These are phyloP conservation scores for Drosophila takahashii DNA, from an alignment of 1,140 invertebrate species.

Conservation along the genomic window DNA sequence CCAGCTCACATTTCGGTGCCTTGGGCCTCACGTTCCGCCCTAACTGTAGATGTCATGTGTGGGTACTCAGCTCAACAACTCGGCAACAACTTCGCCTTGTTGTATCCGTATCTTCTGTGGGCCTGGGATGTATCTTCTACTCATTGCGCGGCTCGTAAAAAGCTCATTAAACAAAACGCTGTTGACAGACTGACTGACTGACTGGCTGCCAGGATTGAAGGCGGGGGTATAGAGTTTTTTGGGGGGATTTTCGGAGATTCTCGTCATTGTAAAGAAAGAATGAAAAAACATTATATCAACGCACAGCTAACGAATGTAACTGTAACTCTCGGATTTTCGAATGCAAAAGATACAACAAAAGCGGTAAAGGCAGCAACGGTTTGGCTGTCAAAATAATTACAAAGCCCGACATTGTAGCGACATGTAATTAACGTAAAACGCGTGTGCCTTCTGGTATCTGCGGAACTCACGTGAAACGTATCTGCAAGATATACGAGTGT, in stretches of 20 bases:
- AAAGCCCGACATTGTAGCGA: slow-evolving; percentile 66
- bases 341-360: slow-evolving; percentile 45
- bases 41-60: slow-evolving; percentile 42
- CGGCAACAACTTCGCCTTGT: slow-evolving; percentile 3
- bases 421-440: slow-evolving; percentile 81
- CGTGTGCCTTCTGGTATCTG: slow-evolving; percentile 57
- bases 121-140: slow-evolving; percentile 21
- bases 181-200: slow-evolving; percentile 45
- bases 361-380: slow-evolving; percentile 32
- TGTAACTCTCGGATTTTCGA: slow-evolving; percentile 43
- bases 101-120: slow-evolving; percentile 31
- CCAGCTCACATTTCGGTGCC: neutral
- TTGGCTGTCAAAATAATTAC: slow-evolving; percentile 78
- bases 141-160: slow-evolving; percentile 67
- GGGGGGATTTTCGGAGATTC: slow-evolving; percentile 21
- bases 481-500: slow-evolving; percentile 31
- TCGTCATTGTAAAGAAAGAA: slow-evolving; percentile 48
- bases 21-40: slow-evolving; percentile 4
- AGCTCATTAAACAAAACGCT: slow-evolving; percentile 74
- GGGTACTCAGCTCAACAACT: slow-evolving; percentile 16
- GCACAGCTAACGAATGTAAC: slow-evolving; percentile 60
- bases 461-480: slow-evolving; percentile 36
- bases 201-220: slow-evolving; percentile 30
- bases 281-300: slow-evolving; percentile 34
- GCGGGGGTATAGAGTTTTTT: neutral